Evolutionary conservation across 2,797 vertebrate species (phyloP).

Genomic region (Todus mexicanus): DNA sequence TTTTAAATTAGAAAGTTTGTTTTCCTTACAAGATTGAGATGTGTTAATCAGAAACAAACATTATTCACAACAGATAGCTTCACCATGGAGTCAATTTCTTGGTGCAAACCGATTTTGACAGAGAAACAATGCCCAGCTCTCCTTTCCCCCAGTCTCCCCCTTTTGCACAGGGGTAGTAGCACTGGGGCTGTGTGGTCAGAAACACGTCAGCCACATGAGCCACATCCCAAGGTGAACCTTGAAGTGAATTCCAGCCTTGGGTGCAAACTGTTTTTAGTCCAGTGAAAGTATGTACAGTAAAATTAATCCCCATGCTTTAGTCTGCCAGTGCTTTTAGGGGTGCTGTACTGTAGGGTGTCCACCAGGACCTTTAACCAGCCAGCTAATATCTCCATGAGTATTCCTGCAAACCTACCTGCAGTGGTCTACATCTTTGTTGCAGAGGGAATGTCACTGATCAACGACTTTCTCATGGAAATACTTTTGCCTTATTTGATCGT

Average conservation of each 20-base stretch:
- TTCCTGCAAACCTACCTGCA: neutral
- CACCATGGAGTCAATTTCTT: neutral
- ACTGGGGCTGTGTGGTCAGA: fast-evolving
- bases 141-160: neutral
- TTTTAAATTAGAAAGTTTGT: neutral
- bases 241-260: neutral
- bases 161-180: neutral
- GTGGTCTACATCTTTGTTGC: neutral
- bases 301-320: neutral
- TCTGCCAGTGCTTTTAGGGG: neutral
- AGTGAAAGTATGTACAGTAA: fast-evolving
- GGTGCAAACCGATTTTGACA: neutral
- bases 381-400: neutral
- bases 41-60: neutral
- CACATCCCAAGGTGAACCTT: neutral
- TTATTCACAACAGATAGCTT: neutral
- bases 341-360: neutral
- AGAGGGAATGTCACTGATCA: neutral
- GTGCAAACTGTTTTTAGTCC: neutral
- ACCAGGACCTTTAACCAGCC: neutral
- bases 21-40: neutral
- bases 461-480: neutral
- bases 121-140: neutral
- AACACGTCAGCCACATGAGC: fast-evolving
- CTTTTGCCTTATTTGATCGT: neutral